A percentile compares a stretch with the other conserved stretches of the same genome.
phyloP scores from a whole-genome alignment of 2,797 vertebrate genomes.

The Harpagifer antarcticus region DNA sequence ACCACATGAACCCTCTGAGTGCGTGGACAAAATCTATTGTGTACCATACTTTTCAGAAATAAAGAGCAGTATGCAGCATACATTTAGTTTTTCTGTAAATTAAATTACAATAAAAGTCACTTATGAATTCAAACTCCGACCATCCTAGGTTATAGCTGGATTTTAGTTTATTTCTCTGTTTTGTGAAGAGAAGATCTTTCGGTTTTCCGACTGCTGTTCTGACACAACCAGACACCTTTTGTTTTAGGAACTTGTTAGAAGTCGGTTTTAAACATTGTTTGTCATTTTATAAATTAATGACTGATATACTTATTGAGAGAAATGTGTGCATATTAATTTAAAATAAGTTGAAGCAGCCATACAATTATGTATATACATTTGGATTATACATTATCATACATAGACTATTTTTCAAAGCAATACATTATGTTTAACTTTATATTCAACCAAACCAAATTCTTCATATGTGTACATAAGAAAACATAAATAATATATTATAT shows the following conservation, averaged over 20 bases:
- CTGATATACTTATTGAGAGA: neutral
- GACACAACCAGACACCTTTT: neutral
- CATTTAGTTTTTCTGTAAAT: neutral
- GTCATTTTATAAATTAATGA: neutral
- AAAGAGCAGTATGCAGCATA: neutral
- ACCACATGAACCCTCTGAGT: slow-evolving; percentile 27
- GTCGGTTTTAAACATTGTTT: neutral
- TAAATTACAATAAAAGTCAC: too few species aligned
- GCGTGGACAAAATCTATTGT: neutral
- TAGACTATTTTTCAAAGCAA: neutral
- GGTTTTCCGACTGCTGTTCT: neutral
- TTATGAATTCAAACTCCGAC: too few species aligned
- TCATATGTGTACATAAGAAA: neutral
- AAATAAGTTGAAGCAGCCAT: neutral
- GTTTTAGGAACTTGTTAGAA: too few species aligned
- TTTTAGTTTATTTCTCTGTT: neutral
- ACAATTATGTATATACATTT: neutral
- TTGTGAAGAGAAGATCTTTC: neutral
- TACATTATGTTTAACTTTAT: slow-evolving; percentile 3
- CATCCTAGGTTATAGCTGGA: too few species aligned
- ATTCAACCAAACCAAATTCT: neutral
- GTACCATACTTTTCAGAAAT: slow-evolving; percentile 12
- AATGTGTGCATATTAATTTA: too few species aligned
- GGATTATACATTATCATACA: neutral
- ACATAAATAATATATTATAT: neutral